These are phyloP conservation scores for Megalonaias nervosa DNA, from an alignment of 1,140 invertebrate species.

Conservation along the genomic window DNA sequence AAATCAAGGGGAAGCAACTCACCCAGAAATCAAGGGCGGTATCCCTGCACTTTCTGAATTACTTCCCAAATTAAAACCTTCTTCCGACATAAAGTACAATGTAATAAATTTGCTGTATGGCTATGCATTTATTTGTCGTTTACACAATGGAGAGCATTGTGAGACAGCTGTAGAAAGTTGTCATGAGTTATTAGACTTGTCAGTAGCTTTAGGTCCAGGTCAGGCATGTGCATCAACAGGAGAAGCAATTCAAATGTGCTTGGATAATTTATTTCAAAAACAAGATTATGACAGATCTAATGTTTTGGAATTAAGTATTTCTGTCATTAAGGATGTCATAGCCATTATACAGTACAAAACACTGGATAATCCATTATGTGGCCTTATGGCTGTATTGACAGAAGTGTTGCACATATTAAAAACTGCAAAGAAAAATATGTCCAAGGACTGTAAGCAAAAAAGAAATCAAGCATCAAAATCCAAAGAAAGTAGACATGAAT, in stretches of 20 bases:
- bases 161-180: slow-evolving; percentile 28
- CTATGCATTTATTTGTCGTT: slow-evolving; percentile 30
- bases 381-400: slow-evolving; percentile 16
- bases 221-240: slow-evolving; percentile 13
- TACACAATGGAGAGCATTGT: slow-evolving; percentile 40
- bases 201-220: slow-evolving; percentile 5
- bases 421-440: slow-evolving; percentile 6
- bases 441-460: not conserved
- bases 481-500: not conserved
- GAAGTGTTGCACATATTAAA: slow-evolving; percentile 28
- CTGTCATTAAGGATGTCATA: slow-evolving; percentile 24
- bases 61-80: slow-evolving; percentile 25
- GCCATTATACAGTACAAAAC: slow-evolving; percentile 4
- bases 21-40: slow-evolving; percentile 4
- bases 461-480: slow-evolving; percentile 8
- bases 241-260: slow-evolving; percentile 23
- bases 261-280: slow-evolving; percentile 3
- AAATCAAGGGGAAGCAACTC: not conserved
- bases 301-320: slow-evolving; percentile 11
- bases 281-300: not conserved
- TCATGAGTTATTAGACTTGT: slow-evolving; percentile 13
- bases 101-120: slow-evolving; percentile 34
- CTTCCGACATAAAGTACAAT: slow-evolving; percentile 38
- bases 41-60: slow-evolving; percentile 17
- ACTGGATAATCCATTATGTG: slow-evolving; percentile 1